Conservation (phyloP, 2,888 invertebrate genomes). For the Volucella inanis region DNA sequence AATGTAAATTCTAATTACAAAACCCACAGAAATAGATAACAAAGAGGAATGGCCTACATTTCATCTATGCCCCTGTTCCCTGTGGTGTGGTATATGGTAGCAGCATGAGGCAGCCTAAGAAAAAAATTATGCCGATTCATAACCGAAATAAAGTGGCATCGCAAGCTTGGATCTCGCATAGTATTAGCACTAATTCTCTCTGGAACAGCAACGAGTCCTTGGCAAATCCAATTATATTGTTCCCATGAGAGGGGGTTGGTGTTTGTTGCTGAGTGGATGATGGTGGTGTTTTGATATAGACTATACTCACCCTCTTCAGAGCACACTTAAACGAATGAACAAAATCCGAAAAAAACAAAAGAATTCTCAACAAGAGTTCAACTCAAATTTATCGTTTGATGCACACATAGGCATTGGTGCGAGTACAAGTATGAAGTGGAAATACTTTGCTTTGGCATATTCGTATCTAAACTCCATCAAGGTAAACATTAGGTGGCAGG, state of each 20-base stretch:
- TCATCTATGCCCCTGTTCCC: slow-evolving; percentile 56
- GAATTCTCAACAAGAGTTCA: slow-evolving; percentile 29
- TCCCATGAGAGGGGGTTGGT: slow-evolving; percentile 56
- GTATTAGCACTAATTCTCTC: slow-evolving; percentile 68
- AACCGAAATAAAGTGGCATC: slow-evolving; percentile 71
- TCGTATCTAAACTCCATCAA: slow-evolving; percentile 67
- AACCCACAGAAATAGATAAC: slow-evolving; percentile 72
- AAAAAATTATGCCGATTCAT: slow-evolving; percentile 74
- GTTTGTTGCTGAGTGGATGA: slow-evolving; percentile 5
- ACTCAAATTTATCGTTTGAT: slow-evolving; percentile 63
- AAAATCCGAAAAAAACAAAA: slow-evolving; percentile 51
- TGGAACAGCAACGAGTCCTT: slow-evolving; percentile 54
- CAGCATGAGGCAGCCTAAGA: slow-evolving; percentile 4
- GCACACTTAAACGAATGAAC: slow-evolving; percentile 49
- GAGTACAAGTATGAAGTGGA: no score
- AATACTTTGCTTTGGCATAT: background rate
- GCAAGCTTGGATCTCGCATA: slow-evolving; percentile 73
- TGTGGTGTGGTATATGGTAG: background rate
- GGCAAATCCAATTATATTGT: slow-evolving; percentile 73
- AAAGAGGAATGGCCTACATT: slow-evolving; percentile 74
- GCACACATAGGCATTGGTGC: slow-evolving; percentile 31
- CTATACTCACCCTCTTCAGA: slow-evolving; percentile 17
- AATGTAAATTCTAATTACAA: slow-evolving; percentile 73
- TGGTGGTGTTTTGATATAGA: slow-evolving; percentile 2
- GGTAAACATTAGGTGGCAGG: slow-evolving; percentile 44